Conservation (phyloP, 1,140 invertebrate species). For the Drusus annulatus region DNA sequence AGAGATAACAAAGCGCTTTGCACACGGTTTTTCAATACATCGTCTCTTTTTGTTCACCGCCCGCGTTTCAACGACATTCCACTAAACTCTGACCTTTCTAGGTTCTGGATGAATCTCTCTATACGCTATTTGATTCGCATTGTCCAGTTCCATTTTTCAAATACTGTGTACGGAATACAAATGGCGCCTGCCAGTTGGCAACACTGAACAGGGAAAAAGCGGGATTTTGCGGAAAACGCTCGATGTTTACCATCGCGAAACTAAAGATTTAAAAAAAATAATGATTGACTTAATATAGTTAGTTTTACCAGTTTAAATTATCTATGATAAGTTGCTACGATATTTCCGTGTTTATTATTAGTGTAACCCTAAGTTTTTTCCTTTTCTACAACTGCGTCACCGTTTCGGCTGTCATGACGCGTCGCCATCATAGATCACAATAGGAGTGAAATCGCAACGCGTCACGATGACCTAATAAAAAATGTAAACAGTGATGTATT, state of each 20-base stretch:
- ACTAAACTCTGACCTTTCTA: background rate
- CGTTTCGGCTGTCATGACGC: too few relatives aligned
- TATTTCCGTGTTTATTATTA: too few relatives aligned
- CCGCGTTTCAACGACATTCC: background rate
- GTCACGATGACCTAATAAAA: background rate
- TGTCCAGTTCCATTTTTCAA: slow-evolving; percentile 13
- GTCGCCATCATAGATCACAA: background rate
- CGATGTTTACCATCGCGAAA: too few relatives aligned
- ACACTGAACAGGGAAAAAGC: slow-evolving; percentile 3
- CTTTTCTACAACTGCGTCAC: too few relatives aligned
- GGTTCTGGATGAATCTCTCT: too few relatives aligned
- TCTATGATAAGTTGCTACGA: too few relatives aligned
- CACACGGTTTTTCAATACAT: background rate
- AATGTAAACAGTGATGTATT: slow-evolving; percentile 5
- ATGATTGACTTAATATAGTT: too few relatives aligned
- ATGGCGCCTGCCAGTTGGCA: background rate
- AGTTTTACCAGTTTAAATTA: too few relatives aligned
- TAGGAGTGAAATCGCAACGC: background rate
- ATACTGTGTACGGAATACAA: background rate
- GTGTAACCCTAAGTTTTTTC: too few relatives aligned
- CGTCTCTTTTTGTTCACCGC: background rate
- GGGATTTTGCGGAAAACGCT: background rate
- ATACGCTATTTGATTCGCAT: too few relatives aligned
- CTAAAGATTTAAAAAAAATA: too few relatives aligned
- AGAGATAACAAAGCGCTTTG: background rate